These are phyloP conservation scores for Drosophila anceps DNA, from an alignment of 2,888 invertebrate species.

Conservation along the genomic window DNA sequence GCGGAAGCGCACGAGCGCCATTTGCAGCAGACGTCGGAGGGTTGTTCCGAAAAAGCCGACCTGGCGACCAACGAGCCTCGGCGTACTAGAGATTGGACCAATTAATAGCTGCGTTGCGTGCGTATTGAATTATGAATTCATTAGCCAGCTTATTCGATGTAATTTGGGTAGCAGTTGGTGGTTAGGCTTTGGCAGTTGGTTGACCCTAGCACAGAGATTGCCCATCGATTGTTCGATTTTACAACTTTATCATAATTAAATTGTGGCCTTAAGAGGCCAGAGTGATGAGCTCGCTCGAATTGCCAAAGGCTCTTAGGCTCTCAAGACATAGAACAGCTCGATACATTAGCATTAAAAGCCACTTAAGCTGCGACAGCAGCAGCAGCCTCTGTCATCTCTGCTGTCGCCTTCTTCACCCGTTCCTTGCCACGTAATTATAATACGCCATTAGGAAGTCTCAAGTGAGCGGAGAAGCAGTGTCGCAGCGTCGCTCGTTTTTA, in stretches of 20 bases:
- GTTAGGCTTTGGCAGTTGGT: conserved; percentile 4
- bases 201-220: conserved; percentile 15
- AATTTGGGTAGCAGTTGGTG: conserved; percentile 49
- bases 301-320: conserved; percentile 50
- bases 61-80: conserved; percentile 25
- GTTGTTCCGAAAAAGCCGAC: conserved; percentile 26
- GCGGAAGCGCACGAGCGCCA: conserved; percentile 76
- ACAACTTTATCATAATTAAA: conserved; percentile 80
- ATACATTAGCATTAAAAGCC: conserved; percentile 82
- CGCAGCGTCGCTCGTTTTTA: conserved; percentile 46
- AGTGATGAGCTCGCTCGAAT: conserved; percentile 25
- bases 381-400: conserved; percentile 16
- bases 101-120: conserved; percentile 53
- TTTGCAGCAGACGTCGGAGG: conserved; percentile 50
- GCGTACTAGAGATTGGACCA: not conserved
- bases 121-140: conserved; percentile 68
- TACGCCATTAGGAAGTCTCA: conserved; percentile 76
- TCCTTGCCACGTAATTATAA: conserved; percentile 75
- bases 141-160: conserved; percentile 60
- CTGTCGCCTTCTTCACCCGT: not conserved
- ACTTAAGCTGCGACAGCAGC: conserved; percentile 71
- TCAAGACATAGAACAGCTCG: conserved; percentile 38
- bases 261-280: conserved; percentile 46
- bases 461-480: conserved; percentile 8
- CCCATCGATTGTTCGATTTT: conserved; percentile 64